Evolutionary conservation across 2,888 invertebrate species (phyloP), one percentile per base, ranked within the genome.

Genomic region (Euclidia mi): DNA sequence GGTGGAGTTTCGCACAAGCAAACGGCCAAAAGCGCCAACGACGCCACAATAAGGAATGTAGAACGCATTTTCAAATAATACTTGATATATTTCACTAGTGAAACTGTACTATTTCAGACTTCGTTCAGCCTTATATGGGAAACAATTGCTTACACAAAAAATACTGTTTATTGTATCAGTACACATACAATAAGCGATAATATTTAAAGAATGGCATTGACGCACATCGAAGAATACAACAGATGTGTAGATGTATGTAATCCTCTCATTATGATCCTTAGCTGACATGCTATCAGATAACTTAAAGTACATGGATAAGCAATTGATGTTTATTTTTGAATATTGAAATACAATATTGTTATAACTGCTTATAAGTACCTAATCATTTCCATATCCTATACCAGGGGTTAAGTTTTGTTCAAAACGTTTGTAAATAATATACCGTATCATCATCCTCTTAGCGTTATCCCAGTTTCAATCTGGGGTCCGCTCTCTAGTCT

Each of bases 51-150:
- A 77, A 91, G 93, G 38, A 90, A 76, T 76, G 85, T 87, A 81
- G 89, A 90, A 88, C 84, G 92, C 94, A 94, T 94, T 88, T 76
- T 84, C 79, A 56, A 90, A 61, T 82, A 94, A 94, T 76, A 90
- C 93, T 93, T 70, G 80, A 66, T 56, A 70, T 76, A 25, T 77
- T 65, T 61, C 49, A 76, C 69, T 76, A 67, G 50, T 64, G 66
- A 57, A 84, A 86, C 80, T 84, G 78, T 75, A 71, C 35, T 57
- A 43, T 43, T 35, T 42, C 44, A 47, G 50, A 35, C 53, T 49
- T 59, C 50, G 49, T 6, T 42, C 40, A 46, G 31, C 69, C 82
- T 89, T 93, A 87, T 91, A 94, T 82, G 76, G 61, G 62, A 71
- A 64, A 53, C 64, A 20, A 9, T 61, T 88, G 89, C 82, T 91